Evolutionary conservation across 1,140 invertebrate species (phyloP).

Genomic region (Pectinophora gossypiella): DNA sequence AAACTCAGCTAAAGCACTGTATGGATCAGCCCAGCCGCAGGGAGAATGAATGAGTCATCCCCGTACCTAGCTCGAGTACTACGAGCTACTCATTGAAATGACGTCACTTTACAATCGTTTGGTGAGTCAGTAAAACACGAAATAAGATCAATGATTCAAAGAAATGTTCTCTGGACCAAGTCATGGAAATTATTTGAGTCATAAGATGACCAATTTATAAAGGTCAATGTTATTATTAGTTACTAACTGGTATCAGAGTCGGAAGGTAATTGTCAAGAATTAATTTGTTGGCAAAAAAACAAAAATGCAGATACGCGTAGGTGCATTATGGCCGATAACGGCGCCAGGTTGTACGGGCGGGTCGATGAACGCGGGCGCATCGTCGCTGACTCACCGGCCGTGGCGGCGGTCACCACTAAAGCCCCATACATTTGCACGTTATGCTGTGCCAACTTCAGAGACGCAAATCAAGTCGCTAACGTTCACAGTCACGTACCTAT

Average conservation of each 20-base stretch:
- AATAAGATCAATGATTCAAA: background rate
- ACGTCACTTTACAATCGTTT: slow-evolving; percentile 41
- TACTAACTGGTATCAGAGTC: no score
- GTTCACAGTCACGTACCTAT: slow-evolving; percentile 25
- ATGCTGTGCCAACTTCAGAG: slow-evolving; percentile 2
- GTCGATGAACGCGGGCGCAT: slow-evolving; percentile 50
- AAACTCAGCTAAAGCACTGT: background rate
- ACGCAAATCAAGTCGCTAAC: slow-evolving; percentile 27
- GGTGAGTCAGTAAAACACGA: slow-evolving; percentile 36
- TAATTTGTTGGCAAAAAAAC: slow-evolving; percentile 7
- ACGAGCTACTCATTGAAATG: slow-evolving; percentile 26
- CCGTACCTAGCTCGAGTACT: background rate
- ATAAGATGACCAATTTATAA: background rate
- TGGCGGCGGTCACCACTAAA: slow-evolving; percentile 34
- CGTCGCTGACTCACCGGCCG: slow-evolving; percentile 44
- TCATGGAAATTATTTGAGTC: background rate
- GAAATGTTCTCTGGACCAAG: background rate
- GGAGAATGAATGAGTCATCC: slow-evolving; percentile 3
- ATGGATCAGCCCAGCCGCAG: background rate
- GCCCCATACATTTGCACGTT: slow-evolving; percentile 26
- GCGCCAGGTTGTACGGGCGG: slow-evolving; percentile 37
- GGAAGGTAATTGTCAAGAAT: no score
- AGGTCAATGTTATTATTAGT: no score
- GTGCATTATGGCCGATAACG: slow-evolving; percentile 44
- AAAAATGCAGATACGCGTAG: slow-evolving; percentile 28